Evolutionary conservation across 2,113 vertebrate genomes (phyloP).

Genomic region (Puntigrus tetrazona): DNA sequence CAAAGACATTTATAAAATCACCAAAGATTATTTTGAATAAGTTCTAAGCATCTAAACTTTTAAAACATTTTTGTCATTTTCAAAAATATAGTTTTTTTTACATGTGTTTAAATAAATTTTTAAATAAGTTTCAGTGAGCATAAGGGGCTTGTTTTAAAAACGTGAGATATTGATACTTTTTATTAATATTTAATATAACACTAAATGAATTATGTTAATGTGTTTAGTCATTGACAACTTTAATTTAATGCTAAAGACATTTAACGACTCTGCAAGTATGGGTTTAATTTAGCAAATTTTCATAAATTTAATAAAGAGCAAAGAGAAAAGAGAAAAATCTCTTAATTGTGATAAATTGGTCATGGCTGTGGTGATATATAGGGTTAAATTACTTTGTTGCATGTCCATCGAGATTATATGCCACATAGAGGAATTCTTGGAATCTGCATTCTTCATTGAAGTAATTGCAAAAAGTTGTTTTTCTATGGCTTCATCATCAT

Average conservation of each 20-base stretch:
- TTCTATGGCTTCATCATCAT: slow-evolving; percentile 22
- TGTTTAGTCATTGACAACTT: background rate
- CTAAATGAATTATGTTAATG: background rate
- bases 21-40: background rate
- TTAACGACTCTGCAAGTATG: background rate
- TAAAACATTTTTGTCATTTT: too few relatives aligned
- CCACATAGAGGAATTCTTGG: slow-evolving; percentile 3
- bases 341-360: slow-evolving; percentile 1
- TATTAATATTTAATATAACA: background rate
- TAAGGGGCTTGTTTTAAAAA: too few relatives aligned
- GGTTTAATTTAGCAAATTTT: background rate
- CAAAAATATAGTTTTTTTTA: background rate
- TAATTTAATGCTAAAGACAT: background rate
- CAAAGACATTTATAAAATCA: background rate
- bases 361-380: background rate
- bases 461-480: background rate
- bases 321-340: too few relatives aligned
- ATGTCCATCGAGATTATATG: slow-evolving; percentile 20
- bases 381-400: background rate
- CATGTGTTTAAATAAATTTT: too few relatives aligned
- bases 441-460: slow-evolving; percentile 27
- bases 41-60: background rate
- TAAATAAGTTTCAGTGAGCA: too few relatives aligned
- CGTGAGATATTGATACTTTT: background rate
- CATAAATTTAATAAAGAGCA: too few relatives aligned